A percentile compares a stretch with the other conserved stretches of the same genome.
These are phyloP conservation scores for Acanthis flammea DNA, from an alignment of 2,797 vertebrate genomes.

Conservation along the genomic window DNA sequence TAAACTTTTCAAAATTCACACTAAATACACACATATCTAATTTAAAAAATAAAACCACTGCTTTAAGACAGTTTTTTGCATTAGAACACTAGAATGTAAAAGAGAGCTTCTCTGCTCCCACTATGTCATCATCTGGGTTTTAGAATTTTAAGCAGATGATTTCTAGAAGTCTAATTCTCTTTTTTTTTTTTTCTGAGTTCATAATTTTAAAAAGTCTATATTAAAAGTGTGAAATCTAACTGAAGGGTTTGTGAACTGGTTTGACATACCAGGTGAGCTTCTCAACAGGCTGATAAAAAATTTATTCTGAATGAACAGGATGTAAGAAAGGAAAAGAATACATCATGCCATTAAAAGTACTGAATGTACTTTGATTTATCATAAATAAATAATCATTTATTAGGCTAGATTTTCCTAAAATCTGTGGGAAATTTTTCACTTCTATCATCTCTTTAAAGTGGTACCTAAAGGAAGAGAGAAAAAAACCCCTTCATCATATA, in stretches of 20 bases:
- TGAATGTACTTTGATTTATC: background rate
- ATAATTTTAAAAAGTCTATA: background rate
- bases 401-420: background rate
- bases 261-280: background rate
- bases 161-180: background rate
- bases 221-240: background rate
- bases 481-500: accelerated
- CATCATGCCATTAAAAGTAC: background rate
- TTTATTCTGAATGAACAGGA: background rate
- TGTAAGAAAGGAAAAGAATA: background rate
- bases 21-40: background rate
- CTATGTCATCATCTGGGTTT: background rate
- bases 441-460: background rate
- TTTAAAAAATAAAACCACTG: background rate
- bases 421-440: background rate
- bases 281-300: background rate
- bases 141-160: background rate
- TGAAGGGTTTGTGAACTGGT: background rate
- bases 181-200: background rate
- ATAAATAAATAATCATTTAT: background rate
- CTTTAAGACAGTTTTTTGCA: background rate
- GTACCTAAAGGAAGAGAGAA: background rate
- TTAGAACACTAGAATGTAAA: background rate
- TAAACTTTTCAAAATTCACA: background rate
- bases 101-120: background rate